A percentile compares a stretch with the other conserved stretches of the same genome.
Evolutionary conservation across 2,888 invertebrate species (phyloP).

Genomic region (Drosophila acutilabella): DNA sequence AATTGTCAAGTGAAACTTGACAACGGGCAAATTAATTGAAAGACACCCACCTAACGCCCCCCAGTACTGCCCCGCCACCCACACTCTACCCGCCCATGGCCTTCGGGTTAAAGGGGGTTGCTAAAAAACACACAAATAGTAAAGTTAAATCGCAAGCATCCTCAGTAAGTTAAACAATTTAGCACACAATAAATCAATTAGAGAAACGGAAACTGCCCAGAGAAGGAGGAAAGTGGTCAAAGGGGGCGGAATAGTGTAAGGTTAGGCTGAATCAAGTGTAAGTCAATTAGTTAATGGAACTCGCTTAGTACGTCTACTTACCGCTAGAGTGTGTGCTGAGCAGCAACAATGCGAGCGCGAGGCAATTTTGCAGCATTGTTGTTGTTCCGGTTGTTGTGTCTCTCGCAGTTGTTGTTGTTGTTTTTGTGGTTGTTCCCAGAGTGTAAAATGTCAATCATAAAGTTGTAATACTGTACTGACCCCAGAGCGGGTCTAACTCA

Average conservation of each 20-base stretch:
- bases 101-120: constrained; percentile 9
- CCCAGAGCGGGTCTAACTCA: not conserved
- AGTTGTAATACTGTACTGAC: not conserved
- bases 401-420: constrained; percentile 14
- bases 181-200: constrained; percentile 52
- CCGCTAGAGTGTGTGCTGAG: constrained; percentile 43
- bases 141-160: constrained; percentile 23
- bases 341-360: constrained; percentile 39
- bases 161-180: constrained; percentile 41
- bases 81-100: constrained; percentile 21
- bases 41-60: constrained; percentile 36
- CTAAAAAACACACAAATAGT: not conserved
- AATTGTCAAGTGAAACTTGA: constrained; percentile 55
- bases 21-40: constrained; percentile 37
- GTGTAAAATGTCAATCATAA: constrained; percentile 40
- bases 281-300: constrained; percentile 65
- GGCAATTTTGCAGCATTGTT: constrained; percentile 43
- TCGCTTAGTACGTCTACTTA: constrained; percentile 41
- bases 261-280: not conserved
- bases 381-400: constrained; percentile 3
- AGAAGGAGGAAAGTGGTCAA: not conserved
- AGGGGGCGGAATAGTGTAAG: not conserved
- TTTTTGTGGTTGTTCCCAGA: constrained; percentile 18
- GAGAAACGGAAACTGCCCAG: constrained; percentile 1
- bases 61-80: not conserved